phyloP scores from a whole-genome alignment of 1,140 invertebrate genomes.

The Drosophila repletoides region DNA sequence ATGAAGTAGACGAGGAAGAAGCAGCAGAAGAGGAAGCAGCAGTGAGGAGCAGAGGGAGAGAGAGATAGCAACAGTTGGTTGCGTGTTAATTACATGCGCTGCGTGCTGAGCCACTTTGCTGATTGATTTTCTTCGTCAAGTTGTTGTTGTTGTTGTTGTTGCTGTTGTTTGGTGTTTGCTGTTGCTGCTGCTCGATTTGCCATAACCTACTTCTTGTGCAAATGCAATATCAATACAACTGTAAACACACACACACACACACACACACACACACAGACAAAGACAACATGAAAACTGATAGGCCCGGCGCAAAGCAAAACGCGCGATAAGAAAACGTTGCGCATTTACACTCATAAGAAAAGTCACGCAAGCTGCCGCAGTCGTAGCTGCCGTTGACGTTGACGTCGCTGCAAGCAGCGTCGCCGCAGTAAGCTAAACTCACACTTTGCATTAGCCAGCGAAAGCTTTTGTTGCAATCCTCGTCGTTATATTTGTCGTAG shows the following conservation, averaged over 20 bases:
- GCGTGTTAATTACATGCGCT: conserved; percentile 56
- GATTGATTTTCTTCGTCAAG: conserved; percentile 41
- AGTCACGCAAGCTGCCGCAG: conserved; percentile 57
- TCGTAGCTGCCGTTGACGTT: neutral
- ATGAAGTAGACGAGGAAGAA: neutral
- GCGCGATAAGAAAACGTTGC: conserved; percentile 73
- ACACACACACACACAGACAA: neutral
- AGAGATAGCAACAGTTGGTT: conserved; percentile 63
- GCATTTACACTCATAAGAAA: conserved; percentile 55
- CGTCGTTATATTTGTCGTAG: conserved; percentile 42
- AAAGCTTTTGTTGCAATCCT: conserved; percentile 49
- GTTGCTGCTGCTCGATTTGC: conserved; percentile 50
- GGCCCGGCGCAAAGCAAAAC: conserved; percentile 44
- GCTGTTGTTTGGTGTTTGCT: neutral
- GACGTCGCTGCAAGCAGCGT: conserved; percentile 5
- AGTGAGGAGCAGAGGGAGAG: neutral
- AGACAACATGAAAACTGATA: conserved; percentile 46
- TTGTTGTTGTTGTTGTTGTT: conserved; percentile 12
- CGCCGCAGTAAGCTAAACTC: conserved; percentile 35
- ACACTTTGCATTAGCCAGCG: conserved; percentile 57
- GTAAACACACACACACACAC: conserved; percentile 24
- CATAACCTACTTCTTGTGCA: conserved; percentile 71
- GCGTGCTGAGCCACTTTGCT: conserved; percentile 44
- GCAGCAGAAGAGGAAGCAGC: neutral
- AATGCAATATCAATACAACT: conserved; percentile 53